phyloP scores from a whole-genome alignment of 2,113 vertebrate genomes.

The Prunella fulvescens region DNA sequence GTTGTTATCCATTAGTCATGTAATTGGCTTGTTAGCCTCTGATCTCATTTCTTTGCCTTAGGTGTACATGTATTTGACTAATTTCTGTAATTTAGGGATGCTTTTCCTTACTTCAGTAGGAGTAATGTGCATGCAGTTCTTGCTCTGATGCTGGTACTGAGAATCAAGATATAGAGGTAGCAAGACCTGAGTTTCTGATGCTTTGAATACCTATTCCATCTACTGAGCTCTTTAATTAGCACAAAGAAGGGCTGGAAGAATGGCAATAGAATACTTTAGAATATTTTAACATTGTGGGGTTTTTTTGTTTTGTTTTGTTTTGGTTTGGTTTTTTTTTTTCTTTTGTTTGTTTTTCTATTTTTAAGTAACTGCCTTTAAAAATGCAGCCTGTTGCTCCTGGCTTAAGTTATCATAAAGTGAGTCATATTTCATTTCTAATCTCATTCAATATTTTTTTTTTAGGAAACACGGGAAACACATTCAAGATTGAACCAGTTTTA shows the following conservation, averaged over 20 bases:
- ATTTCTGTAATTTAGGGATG: slow-evolving; percentile 7
- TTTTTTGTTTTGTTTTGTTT: too few relatives aligned
- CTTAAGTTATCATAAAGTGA: neutral
- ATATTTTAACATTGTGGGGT: neutral
- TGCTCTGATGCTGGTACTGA: neutral
- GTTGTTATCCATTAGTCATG: slow-evolving; percentile 26
- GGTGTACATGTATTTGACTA: slow-evolving; percentile 36
- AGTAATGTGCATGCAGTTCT: neutral
- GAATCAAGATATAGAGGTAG: neutral
- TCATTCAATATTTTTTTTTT: slow-evolving; percentile 58
- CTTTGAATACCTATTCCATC: neutral
- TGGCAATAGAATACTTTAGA: neutral
- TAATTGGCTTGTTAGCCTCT: slow-evolving; percentile 56
- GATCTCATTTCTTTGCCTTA: slow-evolving; percentile 43
- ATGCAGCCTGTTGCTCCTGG: neutral
- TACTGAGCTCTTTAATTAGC: neutral
- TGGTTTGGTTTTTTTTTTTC: too few relatives aligned
- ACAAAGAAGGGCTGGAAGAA: neutral
- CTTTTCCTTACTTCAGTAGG: neutral
- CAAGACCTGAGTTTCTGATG: neutral
- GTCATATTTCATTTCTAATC: slow-evolving; percentile 10
- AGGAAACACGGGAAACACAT: slow-evolving; percentile 92
- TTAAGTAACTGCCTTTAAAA: neutral
- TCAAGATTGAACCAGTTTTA: slow-evolving; percentile 90
- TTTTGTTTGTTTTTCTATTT: neutral